These are phyloP conservation scores for Anser brachyrhynchus DNA, from an alignment of 2,113 vertebrate genomes.

Conservation along the genomic window DNA sequence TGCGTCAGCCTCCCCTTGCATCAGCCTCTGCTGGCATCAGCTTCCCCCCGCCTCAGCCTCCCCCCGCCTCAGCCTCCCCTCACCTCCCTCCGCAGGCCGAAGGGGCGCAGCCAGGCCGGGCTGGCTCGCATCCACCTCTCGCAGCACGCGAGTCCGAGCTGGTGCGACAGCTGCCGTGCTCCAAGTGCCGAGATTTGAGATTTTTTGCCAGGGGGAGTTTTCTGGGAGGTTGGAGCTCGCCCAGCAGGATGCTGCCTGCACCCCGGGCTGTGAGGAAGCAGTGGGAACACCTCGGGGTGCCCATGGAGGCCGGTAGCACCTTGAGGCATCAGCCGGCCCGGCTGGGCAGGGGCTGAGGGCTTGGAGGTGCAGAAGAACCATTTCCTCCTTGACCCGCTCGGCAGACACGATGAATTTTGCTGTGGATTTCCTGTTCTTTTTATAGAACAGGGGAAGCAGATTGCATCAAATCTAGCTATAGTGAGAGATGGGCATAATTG, in stretches of 20 bases:
- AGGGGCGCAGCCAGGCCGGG: too few species aligned
- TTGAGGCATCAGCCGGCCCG: too few species aligned
- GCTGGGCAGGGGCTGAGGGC: too few species aligned
- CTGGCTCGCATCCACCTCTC: too few species aligned
- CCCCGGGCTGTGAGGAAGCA: neutral
- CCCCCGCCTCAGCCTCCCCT: too few species aligned
- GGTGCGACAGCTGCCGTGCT: too few species aligned
- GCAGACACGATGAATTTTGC: constrained; percentile 13
- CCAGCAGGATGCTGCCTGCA: neutral
- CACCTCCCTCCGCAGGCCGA: too few species aligned
- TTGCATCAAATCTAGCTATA: neutral
- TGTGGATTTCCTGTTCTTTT: constrained; percentile 58
- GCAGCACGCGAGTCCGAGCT: too few species aligned
- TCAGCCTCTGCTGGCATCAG: too few species aligned
- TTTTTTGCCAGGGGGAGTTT: neutral
- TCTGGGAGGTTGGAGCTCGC: neutral
- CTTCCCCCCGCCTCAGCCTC: too few species aligned
- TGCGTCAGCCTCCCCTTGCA: too few species aligned
- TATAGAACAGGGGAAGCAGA: neutral
- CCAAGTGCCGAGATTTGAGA: neutral
- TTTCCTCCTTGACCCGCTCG: constrained; percentile 6
- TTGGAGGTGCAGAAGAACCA: neutral
- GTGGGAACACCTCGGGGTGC: neutral
- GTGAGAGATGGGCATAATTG: neutral
- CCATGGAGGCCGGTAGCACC: too few species aligned